phyloP scores from a whole-genome alignment of 1,140 invertebrate genomes.

The Anastrepha ludens region DNA sequence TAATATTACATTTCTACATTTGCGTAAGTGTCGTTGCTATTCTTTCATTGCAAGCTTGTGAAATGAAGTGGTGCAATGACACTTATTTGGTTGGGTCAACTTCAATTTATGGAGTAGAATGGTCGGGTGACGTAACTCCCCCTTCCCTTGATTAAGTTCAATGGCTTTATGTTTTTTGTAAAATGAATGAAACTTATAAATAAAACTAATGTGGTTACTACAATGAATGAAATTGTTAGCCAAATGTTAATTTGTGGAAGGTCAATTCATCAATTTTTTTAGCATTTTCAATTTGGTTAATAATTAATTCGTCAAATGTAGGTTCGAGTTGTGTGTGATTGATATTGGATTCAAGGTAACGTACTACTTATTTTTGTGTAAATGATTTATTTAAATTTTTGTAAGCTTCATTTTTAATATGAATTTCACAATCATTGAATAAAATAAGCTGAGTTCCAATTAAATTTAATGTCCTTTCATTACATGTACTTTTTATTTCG shows the following conservation, averaged over 20 bases:
- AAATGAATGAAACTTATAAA: not conserved
- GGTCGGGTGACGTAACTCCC: no score
- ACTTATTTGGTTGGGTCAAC: no score
- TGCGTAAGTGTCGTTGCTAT: no score
- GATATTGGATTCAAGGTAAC: not conserved
- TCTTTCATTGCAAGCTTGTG: no score
- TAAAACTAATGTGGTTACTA: not conserved
- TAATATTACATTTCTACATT: no score
- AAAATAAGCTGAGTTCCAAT: not conserved
- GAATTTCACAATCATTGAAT: not conserved
- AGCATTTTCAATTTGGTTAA: constrained; percentile 2
- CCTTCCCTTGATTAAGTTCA: not conserved
- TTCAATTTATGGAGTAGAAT: no score
- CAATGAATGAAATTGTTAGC: constrained; percentile 1
- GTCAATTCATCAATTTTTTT: not conserved
- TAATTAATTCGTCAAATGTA: not conserved
- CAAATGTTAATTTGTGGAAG: not conserved
- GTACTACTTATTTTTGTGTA: not conserved
- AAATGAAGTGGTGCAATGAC: no score
- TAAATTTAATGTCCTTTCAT: not conserved
- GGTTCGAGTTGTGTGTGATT: constrained; percentile 10
- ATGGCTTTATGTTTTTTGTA: constrained; percentile 2
- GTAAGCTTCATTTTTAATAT: not conserved
- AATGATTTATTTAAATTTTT: constrained; percentile 1
- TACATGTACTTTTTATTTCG: not conserved